Conservation (phyloP, 1,140 invertebrate species). For the Globodera ellingtonae region DNA sequence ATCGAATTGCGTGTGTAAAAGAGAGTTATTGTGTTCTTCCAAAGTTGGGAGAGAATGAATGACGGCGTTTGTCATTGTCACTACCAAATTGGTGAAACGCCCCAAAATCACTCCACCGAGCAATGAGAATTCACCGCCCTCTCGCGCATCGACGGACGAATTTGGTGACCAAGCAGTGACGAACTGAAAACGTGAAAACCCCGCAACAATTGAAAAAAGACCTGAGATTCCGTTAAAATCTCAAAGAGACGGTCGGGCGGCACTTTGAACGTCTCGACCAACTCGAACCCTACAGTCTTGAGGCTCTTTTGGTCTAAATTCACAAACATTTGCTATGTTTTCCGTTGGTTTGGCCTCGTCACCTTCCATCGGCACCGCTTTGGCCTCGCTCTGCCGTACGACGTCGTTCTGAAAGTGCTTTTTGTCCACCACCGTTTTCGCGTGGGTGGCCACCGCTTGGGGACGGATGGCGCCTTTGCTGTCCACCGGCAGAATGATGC, state of each 20-base stretch:
- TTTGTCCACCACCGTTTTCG: conserved; percentile 58
- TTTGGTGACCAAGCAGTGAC: conserved; percentile 76
- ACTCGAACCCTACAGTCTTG: conserved; percentile 38
- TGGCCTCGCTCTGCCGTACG: not conserved
- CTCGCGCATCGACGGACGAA: conserved; percentile 73
- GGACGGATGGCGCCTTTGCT: conserved; percentile 35
- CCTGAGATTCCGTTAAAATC: conserved; percentile 50
- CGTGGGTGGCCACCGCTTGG: conserved; percentile 44
- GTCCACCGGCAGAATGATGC: conserved; percentile 67
- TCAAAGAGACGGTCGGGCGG: conserved; percentile 55
- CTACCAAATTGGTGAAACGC: conserved; percentile 25
- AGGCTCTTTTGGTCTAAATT: conserved; percentile 3
- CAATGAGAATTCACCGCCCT: conserved; percentile 78
- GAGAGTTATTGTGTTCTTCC: too few relatives aligned
- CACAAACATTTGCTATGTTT: not conserved
- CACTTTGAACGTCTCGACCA: conserved; percentile 58
- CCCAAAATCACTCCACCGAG: conserved; percentile 39
- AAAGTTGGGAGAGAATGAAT: too few relatives aligned
- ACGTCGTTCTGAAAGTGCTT: conserved; percentile 56
- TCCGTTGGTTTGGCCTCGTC: conserved; percentile 23
- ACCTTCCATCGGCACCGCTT: not conserved
- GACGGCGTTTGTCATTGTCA: too few relatives aligned
- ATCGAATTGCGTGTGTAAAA: too few relatives aligned
- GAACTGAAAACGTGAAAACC: conserved; percentile 71
- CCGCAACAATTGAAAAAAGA: not conserved